Conservation (phyloP, 2,113 vertebrate species). For the Erpornis zantholeuca region DNA sequence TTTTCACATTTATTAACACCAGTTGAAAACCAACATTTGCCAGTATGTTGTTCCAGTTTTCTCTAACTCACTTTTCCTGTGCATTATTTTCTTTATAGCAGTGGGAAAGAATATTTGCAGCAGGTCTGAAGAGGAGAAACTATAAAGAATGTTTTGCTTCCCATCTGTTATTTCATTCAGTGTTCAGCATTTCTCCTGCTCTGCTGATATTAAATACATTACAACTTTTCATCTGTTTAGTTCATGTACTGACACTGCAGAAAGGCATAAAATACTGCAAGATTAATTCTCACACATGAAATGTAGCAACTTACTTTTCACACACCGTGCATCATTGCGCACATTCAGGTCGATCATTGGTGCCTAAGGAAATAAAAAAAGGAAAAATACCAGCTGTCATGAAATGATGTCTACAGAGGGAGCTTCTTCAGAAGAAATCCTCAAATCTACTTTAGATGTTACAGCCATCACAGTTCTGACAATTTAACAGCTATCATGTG, state of each 20-base stretch:
- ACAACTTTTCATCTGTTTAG: background rate
- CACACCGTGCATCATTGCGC: background rate
- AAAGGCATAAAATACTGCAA: background rate
- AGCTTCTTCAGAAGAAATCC: background rate
- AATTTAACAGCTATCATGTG: background rate
- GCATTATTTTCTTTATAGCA: background rate
- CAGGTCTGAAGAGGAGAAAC: background rate
- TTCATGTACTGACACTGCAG: background rate
- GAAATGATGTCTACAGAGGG: background rate
- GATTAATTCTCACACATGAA: background rate
- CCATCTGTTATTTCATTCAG: background rate
- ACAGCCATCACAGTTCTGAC: background rate
- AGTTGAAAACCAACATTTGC: background rate
- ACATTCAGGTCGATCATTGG: constrained; percentile 51
- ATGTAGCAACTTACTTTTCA: constrained; percentile 71
- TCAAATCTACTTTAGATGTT: background rate
- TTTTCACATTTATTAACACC: background rate
- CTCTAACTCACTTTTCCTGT: background rate
- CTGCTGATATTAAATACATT: background rate
- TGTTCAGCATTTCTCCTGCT: background rate
- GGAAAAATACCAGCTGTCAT: background rate
- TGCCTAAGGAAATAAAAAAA: background rate
- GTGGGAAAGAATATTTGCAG: background rate
- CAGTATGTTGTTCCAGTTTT: background rate
- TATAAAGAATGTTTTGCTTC: background rate